Percentiles rank a stretch among this genome's conserved stretches.
phyloP scores from a whole-genome alignment of 1,140 invertebrate species.

The Halesus radiatus region DNA sequence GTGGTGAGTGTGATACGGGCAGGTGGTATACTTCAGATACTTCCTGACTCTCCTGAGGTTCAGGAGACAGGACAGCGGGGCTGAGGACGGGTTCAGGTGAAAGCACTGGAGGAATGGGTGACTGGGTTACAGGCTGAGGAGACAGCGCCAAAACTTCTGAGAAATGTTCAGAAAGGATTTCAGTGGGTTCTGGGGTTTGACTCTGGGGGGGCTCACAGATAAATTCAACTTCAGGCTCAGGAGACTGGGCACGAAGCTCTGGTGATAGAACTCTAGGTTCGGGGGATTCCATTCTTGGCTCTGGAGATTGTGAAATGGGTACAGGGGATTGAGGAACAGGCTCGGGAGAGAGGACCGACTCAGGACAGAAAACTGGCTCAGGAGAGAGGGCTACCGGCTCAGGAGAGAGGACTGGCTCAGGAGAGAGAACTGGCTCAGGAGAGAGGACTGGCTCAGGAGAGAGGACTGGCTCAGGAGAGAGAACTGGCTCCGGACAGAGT shows the following conservation, averaged over 20 bases:
- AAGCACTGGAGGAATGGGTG: conserved; percentile 31
- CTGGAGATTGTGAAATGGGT: conserved; percentile 5
- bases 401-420: conserved; percentile 25
- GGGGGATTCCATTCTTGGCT: neutral
- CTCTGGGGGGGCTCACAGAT: too few relatives aligned
- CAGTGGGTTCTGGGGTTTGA: neutral
- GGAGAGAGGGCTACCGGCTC: conserved; percentile 1
- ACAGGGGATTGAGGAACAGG: conserved; percentile 18
- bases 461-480: neutral
- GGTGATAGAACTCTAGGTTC: neutral
- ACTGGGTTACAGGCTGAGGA: conserved; percentile 13
- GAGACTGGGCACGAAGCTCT: conserved; percentile 13
- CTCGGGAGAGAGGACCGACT: conserved; percentile 2
- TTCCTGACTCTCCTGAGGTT: too few relatives aligned
- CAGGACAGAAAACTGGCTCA: neutral
- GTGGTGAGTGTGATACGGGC: conserved; percentile 18
- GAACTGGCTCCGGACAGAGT: neutral
- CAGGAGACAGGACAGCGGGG: too few relatives aligned
- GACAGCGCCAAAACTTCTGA: conserved; percentile 30
- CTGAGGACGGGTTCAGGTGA: conserved; percentile 40
- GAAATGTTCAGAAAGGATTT: conserved; percentile 22
- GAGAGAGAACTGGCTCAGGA: conserved; percentile 24
- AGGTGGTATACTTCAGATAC: conserved; percentile 14
- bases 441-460: conserved; percentile 15
- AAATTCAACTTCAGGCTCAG: neutral